phyloP scores from a whole-genome alignment of 2,113 vertebrate genomes.

The Anarrhichthys ocellatus region DNA sequence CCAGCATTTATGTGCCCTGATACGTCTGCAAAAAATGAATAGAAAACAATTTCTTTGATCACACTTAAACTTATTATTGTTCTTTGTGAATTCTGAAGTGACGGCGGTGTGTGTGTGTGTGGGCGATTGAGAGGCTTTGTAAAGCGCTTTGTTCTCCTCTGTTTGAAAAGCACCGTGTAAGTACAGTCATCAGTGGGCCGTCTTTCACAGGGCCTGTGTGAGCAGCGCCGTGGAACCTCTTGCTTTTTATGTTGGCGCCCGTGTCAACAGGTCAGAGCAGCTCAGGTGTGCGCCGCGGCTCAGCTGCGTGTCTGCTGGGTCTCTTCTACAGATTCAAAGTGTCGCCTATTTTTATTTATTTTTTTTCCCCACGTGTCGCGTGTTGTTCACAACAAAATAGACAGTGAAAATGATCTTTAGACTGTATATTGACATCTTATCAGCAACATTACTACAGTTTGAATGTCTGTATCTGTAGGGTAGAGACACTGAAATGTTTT shows the following conservation, averaged over 20 bases:
- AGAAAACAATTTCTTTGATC: neutral
- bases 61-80: conserved; percentile 36
- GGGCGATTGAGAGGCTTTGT: conserved; percentile 8
- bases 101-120: neutral
- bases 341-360: neutral
- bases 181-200: neutral
- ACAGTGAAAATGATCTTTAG: neutral
- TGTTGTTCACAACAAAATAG: neutral
- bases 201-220: neutral
- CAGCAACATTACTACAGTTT: neutral
- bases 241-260: neutral
- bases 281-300: neutral
- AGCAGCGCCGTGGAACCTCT: neutral
- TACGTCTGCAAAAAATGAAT: neutral
- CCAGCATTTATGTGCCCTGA: neutral
- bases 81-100: conserved; percentile 2
- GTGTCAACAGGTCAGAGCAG: neutral
- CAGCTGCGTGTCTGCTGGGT: neutral
- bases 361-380: neutral
- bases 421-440: neutral
- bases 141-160: neutral
- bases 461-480: no score
- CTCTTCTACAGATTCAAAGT: neutral
- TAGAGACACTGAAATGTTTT: neutral
- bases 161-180: neutral